These are phyloP conservation scores for Syngnathoides biaculeatus DNA, from an alignment of 2,113 vertebrate species.

Conservation along the genomic window DNA sequence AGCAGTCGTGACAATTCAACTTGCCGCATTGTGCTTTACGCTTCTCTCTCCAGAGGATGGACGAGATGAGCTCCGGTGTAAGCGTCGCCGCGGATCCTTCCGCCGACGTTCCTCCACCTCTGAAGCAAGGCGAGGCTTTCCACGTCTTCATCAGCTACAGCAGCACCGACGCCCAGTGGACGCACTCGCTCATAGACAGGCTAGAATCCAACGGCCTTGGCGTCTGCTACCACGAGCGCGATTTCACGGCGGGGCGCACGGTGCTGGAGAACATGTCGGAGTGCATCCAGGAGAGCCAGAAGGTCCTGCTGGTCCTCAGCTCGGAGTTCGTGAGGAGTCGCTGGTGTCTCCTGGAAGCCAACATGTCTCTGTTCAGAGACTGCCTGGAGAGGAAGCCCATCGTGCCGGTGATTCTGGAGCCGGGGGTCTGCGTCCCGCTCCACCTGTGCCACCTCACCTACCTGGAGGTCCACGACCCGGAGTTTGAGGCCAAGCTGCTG, in stretches of 20 bases:
- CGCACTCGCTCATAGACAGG: constrained; percentile 37
- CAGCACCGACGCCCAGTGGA: constrained; percentile 48
- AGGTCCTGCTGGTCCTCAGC: constrained; percentile 66
- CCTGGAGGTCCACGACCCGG: constrained; percentile 47
- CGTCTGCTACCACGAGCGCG: constrained; percentile 60
- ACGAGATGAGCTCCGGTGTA: background rate
- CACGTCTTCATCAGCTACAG: constrained; percentile 70
- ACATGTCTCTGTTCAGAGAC: constrained; percentile 64
- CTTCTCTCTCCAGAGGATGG: background rate
- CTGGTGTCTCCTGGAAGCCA: constrained; percentile 68
- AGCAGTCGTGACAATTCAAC: background rate
- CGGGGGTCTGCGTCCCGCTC: constrained; percentile 50
- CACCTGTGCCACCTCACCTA: constrained; percentile 68
- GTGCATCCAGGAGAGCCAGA: constrained; percentile 67
- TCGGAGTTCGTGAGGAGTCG: constrained; percentile 65
- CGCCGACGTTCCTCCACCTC: constrained; percentile 21
- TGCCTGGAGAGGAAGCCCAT: constrained; percentile 60
- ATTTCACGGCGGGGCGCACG: constrained; percentile 57
- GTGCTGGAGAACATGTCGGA: constrained; percentile 68
- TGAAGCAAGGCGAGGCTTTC: constrained; percentile 40
- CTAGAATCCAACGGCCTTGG: constrained; percentile 45
- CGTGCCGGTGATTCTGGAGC: constrained; percentile 56
- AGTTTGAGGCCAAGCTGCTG: constrained; percentile 49
- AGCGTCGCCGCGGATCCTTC: background rate
- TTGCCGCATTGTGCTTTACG: background rate